Conservation (phyloP, 2,888 invertebrate species). For the Xestia ashworthii region DNA sequence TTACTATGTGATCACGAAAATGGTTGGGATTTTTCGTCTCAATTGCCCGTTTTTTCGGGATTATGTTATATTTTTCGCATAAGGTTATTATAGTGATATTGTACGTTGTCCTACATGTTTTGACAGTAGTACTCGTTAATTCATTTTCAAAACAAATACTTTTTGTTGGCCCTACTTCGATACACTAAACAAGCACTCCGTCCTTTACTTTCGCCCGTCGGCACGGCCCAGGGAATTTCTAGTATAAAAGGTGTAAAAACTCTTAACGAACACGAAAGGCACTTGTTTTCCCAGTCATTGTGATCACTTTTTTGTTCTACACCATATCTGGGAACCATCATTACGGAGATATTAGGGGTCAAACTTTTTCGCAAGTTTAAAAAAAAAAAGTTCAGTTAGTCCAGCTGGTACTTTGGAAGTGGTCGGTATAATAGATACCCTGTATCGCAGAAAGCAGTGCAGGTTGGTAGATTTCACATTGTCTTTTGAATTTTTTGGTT, state of each 20-base stretch:
- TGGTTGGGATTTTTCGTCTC: conserved; percentile 53
- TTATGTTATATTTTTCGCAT: conserved; percentile 37
- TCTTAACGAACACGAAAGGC: too few relatives aligned
- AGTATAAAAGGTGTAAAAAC: background rate
- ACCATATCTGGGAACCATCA: too few relatives aligned
- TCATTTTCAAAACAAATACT: background rate
- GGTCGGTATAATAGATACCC: too few relatives aligned
- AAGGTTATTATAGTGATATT: conserved; percentile 15
- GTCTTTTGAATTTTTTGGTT: too few relatives aligned
- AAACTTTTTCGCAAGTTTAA: too few relatives aligned
- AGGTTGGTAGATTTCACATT: too few relatives aligned
- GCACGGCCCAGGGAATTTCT: background rate
- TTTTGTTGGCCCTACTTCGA: background rate
- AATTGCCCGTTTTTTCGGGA: conserved; percentile 48
- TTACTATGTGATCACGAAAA: conserved; percentile 61
- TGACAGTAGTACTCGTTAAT: background rate
- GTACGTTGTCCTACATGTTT: background rate
- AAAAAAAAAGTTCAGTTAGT: too few relatives aligned
- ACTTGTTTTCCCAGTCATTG: too few relatives aligned
- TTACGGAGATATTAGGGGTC: too few relatives aligned
- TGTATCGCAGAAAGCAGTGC: too few relatives aligned
- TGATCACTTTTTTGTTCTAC: too few relatives aligned
- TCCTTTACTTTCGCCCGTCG: background rate
- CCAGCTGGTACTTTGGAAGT: too few relatives aligned
- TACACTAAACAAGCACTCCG: background rate